Evolutionary conservation across 2,113 vertebrate genomes (phyloP).

Genomic region (Ammodytes dubius): DNA sequence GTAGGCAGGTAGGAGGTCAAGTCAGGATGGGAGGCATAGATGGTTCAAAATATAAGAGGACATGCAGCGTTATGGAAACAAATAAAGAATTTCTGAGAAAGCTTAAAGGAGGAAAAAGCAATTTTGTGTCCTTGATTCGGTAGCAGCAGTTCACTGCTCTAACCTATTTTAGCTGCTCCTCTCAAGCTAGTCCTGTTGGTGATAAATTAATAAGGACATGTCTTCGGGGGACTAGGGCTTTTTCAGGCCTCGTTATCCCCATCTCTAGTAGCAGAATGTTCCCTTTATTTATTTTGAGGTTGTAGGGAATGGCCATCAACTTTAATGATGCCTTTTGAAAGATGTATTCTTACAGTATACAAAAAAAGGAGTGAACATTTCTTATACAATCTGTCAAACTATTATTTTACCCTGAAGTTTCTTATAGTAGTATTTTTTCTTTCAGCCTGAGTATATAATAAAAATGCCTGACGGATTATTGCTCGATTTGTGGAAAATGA

Average conservation of each 20-base stretch:
- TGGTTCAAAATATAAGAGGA: conserved; percentile 2
- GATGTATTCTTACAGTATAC: neutral
- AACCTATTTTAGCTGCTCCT: conserved; percentile 58
- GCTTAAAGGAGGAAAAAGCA: conserved; percentile 23
- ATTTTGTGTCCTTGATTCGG: conserved; percentile 52
- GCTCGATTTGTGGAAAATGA: neutral
- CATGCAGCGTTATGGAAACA: neutral
- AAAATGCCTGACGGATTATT: neutral
- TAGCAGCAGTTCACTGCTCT: conserved; percentile 29
- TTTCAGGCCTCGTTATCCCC: conserved; percentile 49
- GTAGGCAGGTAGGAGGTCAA: neutral
- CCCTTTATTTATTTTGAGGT: conserved; percentile 13
- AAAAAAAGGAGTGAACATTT: neutral
- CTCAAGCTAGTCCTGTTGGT: conserved; percentile 22
- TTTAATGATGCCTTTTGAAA: neutral
- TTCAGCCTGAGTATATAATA: conserved; percentile 3
- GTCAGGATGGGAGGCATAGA: neutral
- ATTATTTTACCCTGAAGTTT: neutral
- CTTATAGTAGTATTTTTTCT: neutral
- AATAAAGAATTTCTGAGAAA: neutral
- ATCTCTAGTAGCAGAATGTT: neutral
- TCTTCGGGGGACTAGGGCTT: conserved; percentile 52
- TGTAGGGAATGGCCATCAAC: neutral
- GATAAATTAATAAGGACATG: conserved; percentile 72
- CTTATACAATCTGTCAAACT: neutral